phyloP scores from a whole-genome alignment of 2,113 vertebrate genomes.

The Prunella fulvescens region DNA sequence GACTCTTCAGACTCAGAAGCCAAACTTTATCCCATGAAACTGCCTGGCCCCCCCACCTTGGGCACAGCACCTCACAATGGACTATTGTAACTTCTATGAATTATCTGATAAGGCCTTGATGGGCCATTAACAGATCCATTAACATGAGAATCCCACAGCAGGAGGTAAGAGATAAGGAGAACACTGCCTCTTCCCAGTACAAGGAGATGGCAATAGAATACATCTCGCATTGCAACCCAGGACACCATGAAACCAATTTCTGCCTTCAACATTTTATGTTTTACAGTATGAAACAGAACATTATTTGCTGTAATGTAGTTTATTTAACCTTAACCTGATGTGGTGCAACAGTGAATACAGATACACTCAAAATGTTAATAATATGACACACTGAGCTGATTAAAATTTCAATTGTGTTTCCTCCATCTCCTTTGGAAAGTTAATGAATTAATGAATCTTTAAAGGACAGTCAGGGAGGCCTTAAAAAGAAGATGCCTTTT shows the following conservation, averaged over 20 bases:
- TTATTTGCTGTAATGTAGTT: slow-evolving; percentile 67
- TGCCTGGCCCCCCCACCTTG: no score
- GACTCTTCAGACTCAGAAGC: no score
- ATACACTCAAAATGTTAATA: slow-evolving; percentile 70
- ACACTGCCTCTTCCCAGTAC: no score
- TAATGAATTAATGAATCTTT: slow-evolving; percentile 89
- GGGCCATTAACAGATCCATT: no score
- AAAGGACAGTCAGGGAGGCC: slow-evolving; percentile 80
- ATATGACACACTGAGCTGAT: slow-evolving; percentile 71
- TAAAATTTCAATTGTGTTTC: slow-evolving; percentile 77
- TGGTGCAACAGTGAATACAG: slow-evolving; percentile 63
- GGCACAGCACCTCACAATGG: no score
- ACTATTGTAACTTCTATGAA: no score
- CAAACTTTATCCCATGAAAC: no score
- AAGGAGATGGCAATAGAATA: no score
- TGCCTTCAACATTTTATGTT: slow-evolving; percentile 62
- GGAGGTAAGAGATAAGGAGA: no score
- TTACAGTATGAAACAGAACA: slow-evolving; percentile 60
- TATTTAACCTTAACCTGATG: slow-evolving; percentile 74
- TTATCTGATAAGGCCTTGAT: no score
- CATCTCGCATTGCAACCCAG: no score
- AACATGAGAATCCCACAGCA: no score
- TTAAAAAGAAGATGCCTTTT: slow-evolving; percentile 75
- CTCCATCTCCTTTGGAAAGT: slow-evolving; percentile 79
- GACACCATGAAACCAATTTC: slow-evolving; percentile 63